phyloP scores from a whole-genome alignment of 1,140 invertebrate species.

The Bombus affinis region DNA sequence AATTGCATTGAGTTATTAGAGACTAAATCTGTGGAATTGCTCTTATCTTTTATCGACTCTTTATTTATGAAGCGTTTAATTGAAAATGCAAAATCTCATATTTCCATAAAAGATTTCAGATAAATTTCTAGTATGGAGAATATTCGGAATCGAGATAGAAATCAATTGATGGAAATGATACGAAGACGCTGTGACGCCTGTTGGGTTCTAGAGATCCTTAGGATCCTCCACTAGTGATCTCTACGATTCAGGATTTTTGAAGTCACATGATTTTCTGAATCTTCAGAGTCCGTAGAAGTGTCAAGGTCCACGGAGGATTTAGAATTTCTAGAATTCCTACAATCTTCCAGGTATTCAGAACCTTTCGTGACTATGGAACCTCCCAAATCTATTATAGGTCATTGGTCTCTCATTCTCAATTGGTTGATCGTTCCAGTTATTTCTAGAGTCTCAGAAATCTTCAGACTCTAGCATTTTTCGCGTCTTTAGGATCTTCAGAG shows the following conservation, averaged over 20 bases:
- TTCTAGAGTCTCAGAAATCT: neutral
- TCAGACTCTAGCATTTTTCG: neutral
- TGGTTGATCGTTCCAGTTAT: neutral
- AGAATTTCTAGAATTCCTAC: neutral
- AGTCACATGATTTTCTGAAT: neutral
- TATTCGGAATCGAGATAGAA: neutral
- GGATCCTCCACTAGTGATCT: neutral
- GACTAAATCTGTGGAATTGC: neutral
- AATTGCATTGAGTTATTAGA: neutral
- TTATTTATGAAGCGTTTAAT: neutral
- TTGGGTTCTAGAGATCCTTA: neutral
- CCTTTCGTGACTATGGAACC: neutral
- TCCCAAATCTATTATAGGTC: neutral
- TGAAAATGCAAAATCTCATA: neutral
- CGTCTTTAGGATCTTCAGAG: neutral
- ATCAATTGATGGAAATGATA: neutral
- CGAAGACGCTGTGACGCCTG: neutral
- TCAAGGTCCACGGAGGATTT: no score
- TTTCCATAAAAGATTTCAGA: neutral
- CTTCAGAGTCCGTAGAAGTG: neutral
- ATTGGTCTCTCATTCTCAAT: no score
- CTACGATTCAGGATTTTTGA: neutral
- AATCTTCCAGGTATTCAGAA: neutral
- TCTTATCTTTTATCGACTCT: neutral
- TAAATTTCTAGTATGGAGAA: neutral